Conservation (phyloP, 2,113 vertebrate genomes). For the rat (Rattus norvegicus) region GRCr8 NC_086033.1:84723501-84724000, state of each 20-base stretch:
- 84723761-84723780: neutral
- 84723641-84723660: neutral
- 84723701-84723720: neutral
- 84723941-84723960: neutral
- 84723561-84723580: neutral
- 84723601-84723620: neutral
- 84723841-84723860: neutral
- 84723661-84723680: neutral
- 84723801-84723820: neutral
- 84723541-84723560: neutral
- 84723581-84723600: neutral
- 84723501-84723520: neutral
- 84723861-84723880: neutral
- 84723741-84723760: neutral
- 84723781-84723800: neutral
- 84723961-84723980: slow-evolving; percentile 12
- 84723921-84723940: neutral
- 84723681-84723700: neutral
- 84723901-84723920: slow-evolving; percentile 11
- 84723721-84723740: neutral
- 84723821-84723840: neutral
- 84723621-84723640: neutral
- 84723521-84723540: neutral
- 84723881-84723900: neutral
- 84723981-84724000: slow-evolving; percentile 58